A percentile compares a stretch with the other conserved stretches of the same genome.
Conservation (phyloP, 2,113 vertebrate genomes). For the Sprattus sprattus region DNA sequence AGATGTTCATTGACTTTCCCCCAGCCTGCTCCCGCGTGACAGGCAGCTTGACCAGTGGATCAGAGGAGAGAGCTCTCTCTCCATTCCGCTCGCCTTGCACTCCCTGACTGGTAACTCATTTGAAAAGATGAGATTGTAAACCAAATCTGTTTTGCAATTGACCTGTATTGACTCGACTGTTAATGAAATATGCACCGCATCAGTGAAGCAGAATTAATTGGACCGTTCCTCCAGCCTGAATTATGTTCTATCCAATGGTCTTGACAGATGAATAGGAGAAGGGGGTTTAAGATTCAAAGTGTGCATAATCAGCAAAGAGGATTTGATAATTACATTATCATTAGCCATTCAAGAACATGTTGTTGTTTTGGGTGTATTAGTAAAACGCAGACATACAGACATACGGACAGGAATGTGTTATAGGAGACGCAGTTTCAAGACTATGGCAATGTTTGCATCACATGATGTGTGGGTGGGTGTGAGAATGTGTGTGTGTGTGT, state of each 20-base stretch:
- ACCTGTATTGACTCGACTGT: conserved; percentile 38
- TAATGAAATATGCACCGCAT: conserved; percentile 45
- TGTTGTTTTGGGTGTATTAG: neutral
- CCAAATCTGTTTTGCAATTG: conserved; percentile 20
- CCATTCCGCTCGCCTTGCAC: neutral
- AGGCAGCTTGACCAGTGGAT: neutral
- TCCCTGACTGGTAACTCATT: neutral
- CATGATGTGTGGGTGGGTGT: neutral
- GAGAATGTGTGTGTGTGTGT: neutral
- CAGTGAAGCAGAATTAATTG: conserved; percentile 50
- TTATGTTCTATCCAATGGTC: conserved; percentile 17
- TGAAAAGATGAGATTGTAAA: conserved; percentile 5
- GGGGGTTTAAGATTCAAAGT: neutral
- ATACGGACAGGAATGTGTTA: neutral
- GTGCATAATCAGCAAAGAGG: neutral
- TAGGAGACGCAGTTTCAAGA: conserved; percentile 3
- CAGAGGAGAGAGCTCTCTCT: neutral
- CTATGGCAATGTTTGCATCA: neutral
- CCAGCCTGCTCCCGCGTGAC: neutral
- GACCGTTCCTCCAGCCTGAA: conserved; percentile 30
- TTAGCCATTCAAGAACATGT: neutral
- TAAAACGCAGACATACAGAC: neutral
- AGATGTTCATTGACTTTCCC: conserved; percentile 8
- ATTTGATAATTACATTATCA: conserved; percentile 22
- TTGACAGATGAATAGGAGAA: conserved; percentile 31